Percentiles rank a stretch among this genome's conserved stretches.
Evolutionary conservation across 2,797 vertebrate species (phyloP).

Genomic region (Pangasius macronema): DNA sequence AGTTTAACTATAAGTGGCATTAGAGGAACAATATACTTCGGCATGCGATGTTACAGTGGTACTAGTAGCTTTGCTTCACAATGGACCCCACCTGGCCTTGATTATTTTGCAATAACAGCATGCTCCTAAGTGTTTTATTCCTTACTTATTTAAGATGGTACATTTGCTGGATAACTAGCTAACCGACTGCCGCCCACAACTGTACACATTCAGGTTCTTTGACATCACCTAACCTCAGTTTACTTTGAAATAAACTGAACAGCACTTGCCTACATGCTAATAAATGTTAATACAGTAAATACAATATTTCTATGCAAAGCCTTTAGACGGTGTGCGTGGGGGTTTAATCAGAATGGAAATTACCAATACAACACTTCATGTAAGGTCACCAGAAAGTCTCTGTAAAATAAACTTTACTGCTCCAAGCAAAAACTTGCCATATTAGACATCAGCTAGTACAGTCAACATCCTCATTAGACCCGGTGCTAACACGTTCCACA

Average conservation of each 20-base stretch:
- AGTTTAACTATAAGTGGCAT: neutral
- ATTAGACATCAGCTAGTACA: conserved; percentile 29
- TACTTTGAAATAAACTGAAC: neutral
- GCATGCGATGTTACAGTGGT: neutral
- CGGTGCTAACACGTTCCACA: neutral
- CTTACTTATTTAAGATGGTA: neutral
- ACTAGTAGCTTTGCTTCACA: neutral
- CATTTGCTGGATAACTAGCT: neutral
- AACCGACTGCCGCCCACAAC: neutral
- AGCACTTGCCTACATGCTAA: conserved; percentile 1
- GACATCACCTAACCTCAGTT: neutral
- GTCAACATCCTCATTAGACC: conserved; percentile 47
- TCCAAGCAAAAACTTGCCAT: conserved; percentile 30
- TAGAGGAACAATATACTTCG: no score
- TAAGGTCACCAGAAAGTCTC: conserved; percentile 15
- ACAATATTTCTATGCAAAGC: conserved; percentile 1
- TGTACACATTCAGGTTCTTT: neutral
- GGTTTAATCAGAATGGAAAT: conserved; percentile 10
- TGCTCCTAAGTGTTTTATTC: neutral
- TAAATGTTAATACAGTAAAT: conserved; percentile 1
- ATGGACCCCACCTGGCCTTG: neutral
- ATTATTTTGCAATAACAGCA: neutral
- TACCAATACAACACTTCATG: conserved; percentile 20
- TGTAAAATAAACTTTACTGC: conserved; percentile 24
- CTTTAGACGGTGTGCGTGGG: neutral